Evolutionary conservation across 2,113 vertebrate genomes (phyloP).

Genomic region (Isurus oxyrinchus): DNA sequence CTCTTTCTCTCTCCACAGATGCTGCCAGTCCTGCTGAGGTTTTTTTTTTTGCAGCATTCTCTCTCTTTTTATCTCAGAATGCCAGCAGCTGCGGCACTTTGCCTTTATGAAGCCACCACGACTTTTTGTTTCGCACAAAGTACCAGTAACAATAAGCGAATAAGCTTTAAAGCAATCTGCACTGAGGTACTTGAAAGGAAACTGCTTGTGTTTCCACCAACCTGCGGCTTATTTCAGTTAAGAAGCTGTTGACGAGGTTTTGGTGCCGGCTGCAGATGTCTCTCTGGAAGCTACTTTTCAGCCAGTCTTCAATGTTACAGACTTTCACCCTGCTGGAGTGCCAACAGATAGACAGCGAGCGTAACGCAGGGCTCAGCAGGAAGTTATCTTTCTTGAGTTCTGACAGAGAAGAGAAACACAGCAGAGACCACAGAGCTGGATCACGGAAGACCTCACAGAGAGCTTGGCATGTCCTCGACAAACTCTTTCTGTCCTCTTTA

Average conservation of each 20-base stretch:
- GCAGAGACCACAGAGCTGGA: conserved; percentile 70
- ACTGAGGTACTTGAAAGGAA: background rate
- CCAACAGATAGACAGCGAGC: conserved; percentile 77
- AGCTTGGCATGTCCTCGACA: conserved; percentile 69
- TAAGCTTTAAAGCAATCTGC: background rate
- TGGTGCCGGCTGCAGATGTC: conserved; percentile 78
- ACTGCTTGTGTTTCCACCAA: conserved; percentile 51
- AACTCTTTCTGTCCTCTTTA: conserved; percentile 69
- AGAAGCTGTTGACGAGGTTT: conserved; percentile 68
- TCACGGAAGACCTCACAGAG: conserved; percentile 72
- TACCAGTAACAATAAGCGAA: background rate
- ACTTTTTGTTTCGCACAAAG: background rate
- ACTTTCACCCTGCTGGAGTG: conserved; percentile 81
- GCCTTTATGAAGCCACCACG: too few species aligned
- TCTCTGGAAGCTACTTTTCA: conserved; percentile 79
- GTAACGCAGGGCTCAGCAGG: conserved; percentile 71
- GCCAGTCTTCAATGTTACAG: conserved; percentile 87
- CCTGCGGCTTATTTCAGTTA: conserved; percentile 71
- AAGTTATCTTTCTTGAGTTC: conserved; percentile 79
- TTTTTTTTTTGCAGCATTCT: too few species aligned
- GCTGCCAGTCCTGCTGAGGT: too few species aligned
- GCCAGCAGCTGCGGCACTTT: too few species aligned
- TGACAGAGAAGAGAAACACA: conserved; percentile 71
- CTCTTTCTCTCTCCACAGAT: too few species aligned
- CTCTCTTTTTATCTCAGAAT: too few species aligned